A percentile compares a stretch with the other conserved stretches of the same genome.
Evolutionary conservation across 2,113 vertebrate species (phyloP).

Genomic region (Elanoides forficatus): DNA sequence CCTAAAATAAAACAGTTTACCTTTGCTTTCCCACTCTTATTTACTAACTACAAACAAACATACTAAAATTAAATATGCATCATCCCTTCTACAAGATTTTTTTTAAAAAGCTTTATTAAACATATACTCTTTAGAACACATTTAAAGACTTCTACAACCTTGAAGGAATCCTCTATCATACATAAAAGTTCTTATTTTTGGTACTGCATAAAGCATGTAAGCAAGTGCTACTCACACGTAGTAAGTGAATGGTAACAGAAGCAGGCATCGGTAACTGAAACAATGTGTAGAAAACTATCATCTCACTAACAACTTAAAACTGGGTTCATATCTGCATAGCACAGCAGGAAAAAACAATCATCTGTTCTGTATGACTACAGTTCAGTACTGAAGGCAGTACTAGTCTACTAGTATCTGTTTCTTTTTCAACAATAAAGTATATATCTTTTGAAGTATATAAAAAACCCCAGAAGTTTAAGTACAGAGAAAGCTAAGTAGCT

Average conservation of each 20-base stretch:
- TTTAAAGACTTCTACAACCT: background rate
- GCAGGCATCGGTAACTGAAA: background rate
- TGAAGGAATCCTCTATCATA: background rate
- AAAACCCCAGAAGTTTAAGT: background rate
- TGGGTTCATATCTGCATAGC: background rate
- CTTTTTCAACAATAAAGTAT: background rate
- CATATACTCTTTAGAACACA: background rate
- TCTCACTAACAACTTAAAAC: background rate
- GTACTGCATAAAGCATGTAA: background rate
- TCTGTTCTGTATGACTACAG: background rate
- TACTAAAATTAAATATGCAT: background rate
- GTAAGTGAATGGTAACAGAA: background rate
- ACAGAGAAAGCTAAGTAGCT: background rate
- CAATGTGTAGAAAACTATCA: accelerated
- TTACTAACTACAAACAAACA: background rate
- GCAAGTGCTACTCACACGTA: background rate
- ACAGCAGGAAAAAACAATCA: background rate
- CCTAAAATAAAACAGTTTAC: background rate
- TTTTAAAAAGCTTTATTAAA: constrained; percentile 44
- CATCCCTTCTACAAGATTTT: background rate
- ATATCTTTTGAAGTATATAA: background rate
- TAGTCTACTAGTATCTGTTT: background rate
- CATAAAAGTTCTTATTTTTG: background rate
- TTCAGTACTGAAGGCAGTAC: background rate
- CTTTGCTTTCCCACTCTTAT: background rate